Percentiles rank a stretch among this genome's conserved stretches.
Evolutionary conservation across 2,113 vertebrate species (phyloP).

Genomic region (Regulus satrapa): DNA sequence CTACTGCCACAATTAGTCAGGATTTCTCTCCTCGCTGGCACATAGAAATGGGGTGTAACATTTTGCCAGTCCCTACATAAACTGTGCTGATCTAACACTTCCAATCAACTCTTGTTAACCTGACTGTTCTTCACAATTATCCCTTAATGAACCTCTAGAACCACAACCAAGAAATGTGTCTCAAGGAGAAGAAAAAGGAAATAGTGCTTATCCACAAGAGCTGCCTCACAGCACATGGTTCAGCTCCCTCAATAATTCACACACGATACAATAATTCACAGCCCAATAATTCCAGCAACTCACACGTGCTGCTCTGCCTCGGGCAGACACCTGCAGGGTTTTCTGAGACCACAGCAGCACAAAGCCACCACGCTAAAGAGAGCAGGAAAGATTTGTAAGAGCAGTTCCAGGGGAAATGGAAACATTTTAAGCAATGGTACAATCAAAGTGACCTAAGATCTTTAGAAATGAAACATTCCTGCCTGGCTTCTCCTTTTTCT

Average conservation of each 20-base stretch:
- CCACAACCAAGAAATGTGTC: background rate
- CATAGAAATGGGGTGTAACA: background rate
- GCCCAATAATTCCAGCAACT: too few species aligned
- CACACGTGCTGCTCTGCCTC: background rate
- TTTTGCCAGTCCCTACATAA: background rate
- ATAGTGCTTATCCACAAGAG: background rate
- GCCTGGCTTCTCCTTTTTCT: background rate
- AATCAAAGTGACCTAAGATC: background rate
- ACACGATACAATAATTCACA: too few species aligned
- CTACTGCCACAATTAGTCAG: background rate
- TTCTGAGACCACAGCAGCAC: background rate
- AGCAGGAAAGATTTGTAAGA: background rate
- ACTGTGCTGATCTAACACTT: background rate
- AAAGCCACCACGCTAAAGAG: background rate
- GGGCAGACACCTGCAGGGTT: background rate
- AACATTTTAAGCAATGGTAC: background rate
- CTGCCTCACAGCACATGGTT: background rate
- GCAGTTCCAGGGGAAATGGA: background rate
- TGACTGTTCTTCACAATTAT: background rate
- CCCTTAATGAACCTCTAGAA: background rate
- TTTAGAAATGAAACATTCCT: background rate
- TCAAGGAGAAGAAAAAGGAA: background rate
- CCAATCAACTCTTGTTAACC: background rate
- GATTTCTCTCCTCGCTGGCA: background rate
- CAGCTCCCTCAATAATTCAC: background rate